These are phyloP conservation scores for Vicugna pacos DNA, from an alignment of 2,113 vertebrate genomes.

Conservation along the genomic window DNA sequence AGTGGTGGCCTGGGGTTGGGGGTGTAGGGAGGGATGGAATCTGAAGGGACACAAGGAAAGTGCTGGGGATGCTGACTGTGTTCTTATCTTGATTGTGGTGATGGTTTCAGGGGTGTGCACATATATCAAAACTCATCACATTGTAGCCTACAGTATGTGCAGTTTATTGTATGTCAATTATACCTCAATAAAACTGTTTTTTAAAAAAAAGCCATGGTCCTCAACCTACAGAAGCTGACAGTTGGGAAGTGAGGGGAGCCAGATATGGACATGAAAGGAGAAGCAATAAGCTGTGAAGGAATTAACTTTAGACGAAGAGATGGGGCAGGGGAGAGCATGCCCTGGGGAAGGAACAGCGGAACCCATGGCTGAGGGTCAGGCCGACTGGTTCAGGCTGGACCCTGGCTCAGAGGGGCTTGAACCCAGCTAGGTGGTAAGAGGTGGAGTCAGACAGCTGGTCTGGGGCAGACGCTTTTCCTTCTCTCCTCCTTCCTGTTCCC, in stretches of 20 bases:
- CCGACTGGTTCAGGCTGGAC: neutral
- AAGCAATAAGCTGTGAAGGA: neutral
- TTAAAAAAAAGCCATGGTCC: neutral
- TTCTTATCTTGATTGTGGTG: neutral
- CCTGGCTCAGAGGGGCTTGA: neutral
- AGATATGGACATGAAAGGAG: neutral
- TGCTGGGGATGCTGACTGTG: neutral
- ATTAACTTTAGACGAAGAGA: neutral
- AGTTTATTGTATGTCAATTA: neutral
- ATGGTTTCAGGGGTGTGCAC: neutral
- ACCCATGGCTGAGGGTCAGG: neutral
- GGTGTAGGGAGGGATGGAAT: neutral
- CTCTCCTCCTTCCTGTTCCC: neutral
- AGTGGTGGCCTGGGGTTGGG: neutral
- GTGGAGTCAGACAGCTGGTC: neutral
- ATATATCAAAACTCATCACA: neutral
- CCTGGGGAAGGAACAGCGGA: neutral
- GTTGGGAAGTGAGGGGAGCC: neutral
- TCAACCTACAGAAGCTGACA: neutral
- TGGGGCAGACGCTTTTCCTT: neutral
- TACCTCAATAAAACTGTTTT: neutral
- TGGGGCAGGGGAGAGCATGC: neutral
- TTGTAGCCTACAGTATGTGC: neutral
- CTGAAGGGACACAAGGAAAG: neutral
- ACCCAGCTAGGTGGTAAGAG: no score